Base-by-base conservation (phyloP, 2,888 invertebrate species). In the Andricus quercusramuli region DNA sequence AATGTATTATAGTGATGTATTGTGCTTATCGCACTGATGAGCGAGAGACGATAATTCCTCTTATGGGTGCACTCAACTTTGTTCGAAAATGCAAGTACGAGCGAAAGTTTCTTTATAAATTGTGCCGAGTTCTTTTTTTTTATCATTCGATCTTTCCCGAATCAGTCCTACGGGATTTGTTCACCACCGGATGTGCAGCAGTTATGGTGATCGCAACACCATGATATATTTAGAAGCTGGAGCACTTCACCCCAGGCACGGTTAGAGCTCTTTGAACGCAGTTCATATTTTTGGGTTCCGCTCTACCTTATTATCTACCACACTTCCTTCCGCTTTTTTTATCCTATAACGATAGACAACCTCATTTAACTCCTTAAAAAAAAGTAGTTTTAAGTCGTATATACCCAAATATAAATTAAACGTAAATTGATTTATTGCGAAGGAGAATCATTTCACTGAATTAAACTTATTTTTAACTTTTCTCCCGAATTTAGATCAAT, bases 401-500 rank as follows among this genome's bases (percentile, higher is more conserved):
- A 20, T 8, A 51, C 20, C 20, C 51, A 51, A 20, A 17, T 47
- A 37, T 17, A 47, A 47, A 47, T 47, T 15, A 47, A 47, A 37
- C 17, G 47, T 15, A 47, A 47, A 11, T 25, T 25, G 37, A 8
- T 15, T 25, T 68, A 68, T 47, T 47, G 8, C 25, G 22, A 68
- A 68, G 8, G 20, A 20, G 20, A 20, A 51, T 22, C 22, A 37
- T n/a, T 62, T 22, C 13, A 62, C 22, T n/a, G 22, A 62, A 62
- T 25, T 62, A 5, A 15, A 62, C 44, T 59, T 78, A 59, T 82
- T 80, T 66, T 67, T 67, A 64, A 82, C 77, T 78, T 81, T 79
- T 64, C 74, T 80, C 79, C 79, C 82, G 51, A 80, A 77, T 78
- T 81, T 82, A 80, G 81, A 85, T 82, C 81, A 47, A 41, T 67